Base-by-base conservation (phyloP, 2,888 invertebrate genomes). In the Macaria notata region DNA sequence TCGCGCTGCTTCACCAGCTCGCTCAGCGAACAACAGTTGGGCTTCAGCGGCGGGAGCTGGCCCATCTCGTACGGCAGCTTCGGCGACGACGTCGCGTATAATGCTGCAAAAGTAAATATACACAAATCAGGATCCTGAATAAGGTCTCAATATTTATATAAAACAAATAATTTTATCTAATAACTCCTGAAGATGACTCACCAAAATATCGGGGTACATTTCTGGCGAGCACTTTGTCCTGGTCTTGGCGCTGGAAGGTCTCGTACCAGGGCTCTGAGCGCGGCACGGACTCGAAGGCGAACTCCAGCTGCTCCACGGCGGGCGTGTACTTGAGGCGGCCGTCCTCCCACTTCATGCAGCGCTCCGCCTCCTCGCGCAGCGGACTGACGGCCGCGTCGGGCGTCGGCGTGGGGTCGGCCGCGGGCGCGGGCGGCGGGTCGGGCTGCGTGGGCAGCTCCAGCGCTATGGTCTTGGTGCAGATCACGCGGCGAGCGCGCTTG, bases 51-150 rank as follows among this genome's bases (percentile, higher is more conserved):
- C 54, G 94, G 93, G 71, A 95, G 84, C 65, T 92, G 92, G 0
- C 94, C 94, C 72, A 95, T 93, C 79, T 97, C 96, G 73, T 96
- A 96, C 0, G 97, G 96, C 73, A 97, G 83, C 68, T 94, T 89
- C 73, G 95, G 94, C 9, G 94, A 93, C 71, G 93, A 93, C 67
- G 92, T 93, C 64, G 92, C 88, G 68, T 92, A 92, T 62, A 93
- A 78, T 3, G 92, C 93, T 92, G 86, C 59, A 74, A 74, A 64
- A 57, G 47, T 58, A 62, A 39, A 61, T n/a, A n/a, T n/a, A n/a
- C n/a, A n/a, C n/a, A n/a, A n/a, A n/a, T n/a, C n/a, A n/a, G n/a
- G n/a, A n/a, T n/a, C n/a, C n/a, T n/a, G n/a, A n/a, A n/a, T n/a
- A n/a, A n/a, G n/a, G n/a, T n/a, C n/a, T n/a, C n/a, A n/a, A n/a